These are phyloP conservation scores for Vanessa cardui DNA, from an alignment of 2,888 invertebrate species.

Conservation along the genomic window DNA sequence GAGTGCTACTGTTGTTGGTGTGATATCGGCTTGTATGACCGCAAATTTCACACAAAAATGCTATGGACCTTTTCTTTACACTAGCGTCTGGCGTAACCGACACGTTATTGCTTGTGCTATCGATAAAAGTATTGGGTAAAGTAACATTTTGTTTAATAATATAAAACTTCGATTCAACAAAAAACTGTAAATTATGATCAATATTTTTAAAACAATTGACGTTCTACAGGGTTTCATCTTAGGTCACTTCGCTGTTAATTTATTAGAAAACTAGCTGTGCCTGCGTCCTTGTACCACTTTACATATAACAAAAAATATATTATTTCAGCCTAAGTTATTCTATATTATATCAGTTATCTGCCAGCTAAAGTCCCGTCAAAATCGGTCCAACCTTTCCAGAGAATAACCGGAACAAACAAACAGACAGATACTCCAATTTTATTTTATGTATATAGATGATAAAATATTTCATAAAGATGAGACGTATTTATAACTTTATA, in stretches of 20 bases:
- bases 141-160: neutral
- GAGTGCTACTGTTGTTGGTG: constrained; percentile 59
- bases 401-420: too few relatives aligned
- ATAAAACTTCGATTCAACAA: neutral
- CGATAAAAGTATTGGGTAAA: constrained; percentile 60
- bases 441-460: too few relatives aligned
- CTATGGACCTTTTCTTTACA: constrained; percentile 69
- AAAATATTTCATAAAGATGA: neutral
- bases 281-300: too few relatives aligned
- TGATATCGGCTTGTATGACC: constrained; percentile 67
- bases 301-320: too few relatives aligned
- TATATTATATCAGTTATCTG: too few relatives aligned
- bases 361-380: too few relatives aligned
- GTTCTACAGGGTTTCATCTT: neutral
- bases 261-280: too few relatives aligned
- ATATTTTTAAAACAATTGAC: neutral
- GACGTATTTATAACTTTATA: neutral
- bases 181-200: neutral
- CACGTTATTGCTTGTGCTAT: constrained; percentile 67
- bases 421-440: too few relatives aligned
- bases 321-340: too few relatives aligned
- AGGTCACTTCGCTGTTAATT: neutral
- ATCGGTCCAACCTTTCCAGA: too few relatives aligned
- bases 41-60: constrained; percentile 57
- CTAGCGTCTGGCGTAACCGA: constrained; percentile 64